Evolutionary conservation across 2,888 invertebrate species (phyloP), one percentile per base, ranked within the genome.

Genomic region (Calephelis perditalis): DNA sequence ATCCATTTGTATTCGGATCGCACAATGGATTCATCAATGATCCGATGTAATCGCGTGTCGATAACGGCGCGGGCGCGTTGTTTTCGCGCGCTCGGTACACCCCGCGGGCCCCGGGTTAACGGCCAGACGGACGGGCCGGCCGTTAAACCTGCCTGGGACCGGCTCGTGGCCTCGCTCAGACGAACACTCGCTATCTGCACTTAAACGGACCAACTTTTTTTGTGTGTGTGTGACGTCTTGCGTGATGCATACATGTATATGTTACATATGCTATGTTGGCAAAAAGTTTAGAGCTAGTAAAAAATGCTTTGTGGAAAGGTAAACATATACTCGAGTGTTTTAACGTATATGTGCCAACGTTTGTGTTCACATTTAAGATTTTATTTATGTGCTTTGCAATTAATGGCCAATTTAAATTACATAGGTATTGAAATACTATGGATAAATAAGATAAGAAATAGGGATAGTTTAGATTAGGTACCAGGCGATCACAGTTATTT

Each of bases 61-160:
- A 79, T 79, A 81, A 79, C 81, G 84, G 84, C 84, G 85, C 84
- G 83, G 74, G 84, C 86, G 86, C 87, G 81, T 74, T 75, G 82
- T 85, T 87, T 87, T 87, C 86, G 86, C 85, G 84, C 84, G 74
- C 49, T 49, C 49, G 49, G 49, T 49, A 49, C 68, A 73, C 86
- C 84, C 83, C 82, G 77, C 81, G 86, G 84, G 84, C 86, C 86
- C 73, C 87, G 89, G 89, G 88, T 90, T 86, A 90, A 90, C 82
- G 90, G 86, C 89, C 90, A 89, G 90, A 89, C 90, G 81, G 83
- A 76, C 82, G 82, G 84, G 83, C 79, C 86, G 86, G 89, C 86
- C 90, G 87, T 87, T 89, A 88, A 87, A 88, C 89, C 83, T 88
- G 84, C 81, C 78, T 75, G 75, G 75, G 82, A 79, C 79, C 78